phyloP scores from a whole-genome alignment of 2,113 vertebrate genomes.

The Odobenus rosmarus region DNA sequence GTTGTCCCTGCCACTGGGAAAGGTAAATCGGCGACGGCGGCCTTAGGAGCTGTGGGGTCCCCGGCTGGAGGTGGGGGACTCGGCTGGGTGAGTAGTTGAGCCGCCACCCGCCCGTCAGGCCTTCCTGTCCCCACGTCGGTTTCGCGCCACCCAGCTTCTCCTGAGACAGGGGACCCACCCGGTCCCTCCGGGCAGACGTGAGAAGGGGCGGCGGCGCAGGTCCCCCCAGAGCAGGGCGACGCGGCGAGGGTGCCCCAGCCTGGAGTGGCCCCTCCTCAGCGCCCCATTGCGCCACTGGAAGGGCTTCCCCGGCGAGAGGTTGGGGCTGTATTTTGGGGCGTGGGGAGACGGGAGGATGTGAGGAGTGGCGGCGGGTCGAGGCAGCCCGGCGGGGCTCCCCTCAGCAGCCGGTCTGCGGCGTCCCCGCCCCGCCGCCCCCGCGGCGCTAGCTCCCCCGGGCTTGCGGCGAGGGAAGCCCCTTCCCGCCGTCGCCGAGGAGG shows the following conservation, averaged over 20 bases:
- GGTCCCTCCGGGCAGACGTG: constrained; percentile 16
- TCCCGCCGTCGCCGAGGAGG: neutral
- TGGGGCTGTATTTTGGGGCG: neutral
- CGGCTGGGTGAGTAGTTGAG: constrained; percentile 64
- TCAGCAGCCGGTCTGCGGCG: constrained; percentile 57
- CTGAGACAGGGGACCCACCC: constrained; percentile 18
- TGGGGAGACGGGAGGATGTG: neutral
- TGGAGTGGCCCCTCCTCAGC: neutral
- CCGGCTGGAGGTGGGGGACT: constrained; percentile 27
- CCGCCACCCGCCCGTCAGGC: neutral
- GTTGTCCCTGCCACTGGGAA: constrained; percentile 69
- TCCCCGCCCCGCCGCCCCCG: constrained; percentile 60
- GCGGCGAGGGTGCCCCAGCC: constrained; percentile 27
- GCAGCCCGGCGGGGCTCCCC: constrained; percentile 40
- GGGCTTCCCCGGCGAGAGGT: neutral
- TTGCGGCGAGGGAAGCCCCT: constrained; percentile 69
- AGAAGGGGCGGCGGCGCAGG: constrained; percentile 61
- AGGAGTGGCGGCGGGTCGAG: constrained; percentile 43
- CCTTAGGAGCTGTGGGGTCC: constrained; percentile 45
- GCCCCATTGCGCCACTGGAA: neutral
- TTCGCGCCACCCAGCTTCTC: neutral
- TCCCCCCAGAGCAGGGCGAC: constrained; percentile 17
- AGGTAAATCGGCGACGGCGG: constrained; percentile 55
- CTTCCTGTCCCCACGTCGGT: neutral
- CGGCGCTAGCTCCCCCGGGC: constrained; percentile 53